Conservation (phyloP, 2,888 invertebrate genomes). For the Nephrotoma appendiculata region DNA sequence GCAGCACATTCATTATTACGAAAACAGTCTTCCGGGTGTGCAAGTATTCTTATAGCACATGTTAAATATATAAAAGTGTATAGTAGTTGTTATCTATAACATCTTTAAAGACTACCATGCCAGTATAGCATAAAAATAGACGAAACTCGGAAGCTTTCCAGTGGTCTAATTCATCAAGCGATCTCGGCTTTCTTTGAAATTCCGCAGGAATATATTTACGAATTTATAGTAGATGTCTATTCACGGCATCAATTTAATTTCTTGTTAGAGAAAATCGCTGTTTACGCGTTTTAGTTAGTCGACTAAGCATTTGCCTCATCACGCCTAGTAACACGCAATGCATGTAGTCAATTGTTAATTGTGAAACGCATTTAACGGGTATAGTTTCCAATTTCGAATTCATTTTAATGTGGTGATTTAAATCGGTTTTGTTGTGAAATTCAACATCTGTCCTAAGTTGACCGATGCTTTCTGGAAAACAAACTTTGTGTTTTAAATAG, state of each 20-base stretch:
- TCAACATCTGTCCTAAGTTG: neutral
- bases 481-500: conserved; percentile 5
- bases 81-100: neutral
- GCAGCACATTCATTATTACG: neutral
- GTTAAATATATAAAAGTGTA: neutral
- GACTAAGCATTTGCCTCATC: neutral
- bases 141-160: too few species aligned
- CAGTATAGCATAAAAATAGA: too few species aligned
- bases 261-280: too few species aligned
- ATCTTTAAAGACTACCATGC: neutral
- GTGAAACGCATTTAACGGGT: neutral
- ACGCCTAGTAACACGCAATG: neutral
- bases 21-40: neutral
- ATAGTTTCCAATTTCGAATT: neutral
- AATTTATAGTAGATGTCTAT: too few species aligned
- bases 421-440: neutral
- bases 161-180: too few species aligned
- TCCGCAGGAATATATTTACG: too few species aligned
- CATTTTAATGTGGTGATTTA: neutral
- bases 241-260: too few species aligned
- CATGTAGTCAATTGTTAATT: neutral
- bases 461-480: neutral
- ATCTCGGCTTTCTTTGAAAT: too few species aligned
- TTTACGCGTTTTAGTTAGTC: neutral
- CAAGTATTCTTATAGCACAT: neutral